Evolutionary conservation across 2,888 invertebrate species (phyloP).

Genomic region (Syrista parreyssii): DNA sequence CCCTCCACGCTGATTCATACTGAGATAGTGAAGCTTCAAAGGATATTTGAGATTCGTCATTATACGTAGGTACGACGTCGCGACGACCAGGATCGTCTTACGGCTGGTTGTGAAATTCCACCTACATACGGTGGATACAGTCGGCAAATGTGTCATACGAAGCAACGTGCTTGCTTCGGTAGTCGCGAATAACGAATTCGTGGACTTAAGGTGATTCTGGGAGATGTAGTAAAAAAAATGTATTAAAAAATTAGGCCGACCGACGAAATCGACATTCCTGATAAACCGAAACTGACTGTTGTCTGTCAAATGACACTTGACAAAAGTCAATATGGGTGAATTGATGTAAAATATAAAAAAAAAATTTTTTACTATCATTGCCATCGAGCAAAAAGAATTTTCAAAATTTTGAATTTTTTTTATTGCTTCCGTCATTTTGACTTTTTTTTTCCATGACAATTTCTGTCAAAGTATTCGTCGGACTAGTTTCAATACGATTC

Average conservation of each 20-base stretch:
- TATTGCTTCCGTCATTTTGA: background rate
- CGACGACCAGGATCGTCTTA: background rate
- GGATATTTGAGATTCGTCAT: background rate
- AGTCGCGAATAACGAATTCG: background rate
- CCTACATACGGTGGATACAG: background rate
- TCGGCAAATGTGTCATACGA: background rate
- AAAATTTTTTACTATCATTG: background rate
- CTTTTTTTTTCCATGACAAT: background rate
- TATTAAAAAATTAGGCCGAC: background rate
- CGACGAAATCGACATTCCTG: no score
- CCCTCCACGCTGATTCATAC: background rate
- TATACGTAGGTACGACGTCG: background rate
- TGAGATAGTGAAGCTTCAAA: background rate
- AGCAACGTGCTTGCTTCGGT: background rate
- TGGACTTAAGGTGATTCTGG: background rate
- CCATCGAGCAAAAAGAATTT: no score
- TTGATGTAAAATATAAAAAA: background rate
- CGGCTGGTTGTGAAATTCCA: background rate
- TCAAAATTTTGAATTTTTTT: no score
- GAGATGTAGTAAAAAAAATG: background rate
- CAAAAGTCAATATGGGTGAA: background rate
- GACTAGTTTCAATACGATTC: background rate
- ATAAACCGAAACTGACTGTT: no score
- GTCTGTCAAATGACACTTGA: background rate
- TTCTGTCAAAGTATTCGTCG: background rate